Evolutionary conservation across 2,888 invertebrate genomes (phyloP).

Genomic region (Cartodere bifasciata): DNA sequence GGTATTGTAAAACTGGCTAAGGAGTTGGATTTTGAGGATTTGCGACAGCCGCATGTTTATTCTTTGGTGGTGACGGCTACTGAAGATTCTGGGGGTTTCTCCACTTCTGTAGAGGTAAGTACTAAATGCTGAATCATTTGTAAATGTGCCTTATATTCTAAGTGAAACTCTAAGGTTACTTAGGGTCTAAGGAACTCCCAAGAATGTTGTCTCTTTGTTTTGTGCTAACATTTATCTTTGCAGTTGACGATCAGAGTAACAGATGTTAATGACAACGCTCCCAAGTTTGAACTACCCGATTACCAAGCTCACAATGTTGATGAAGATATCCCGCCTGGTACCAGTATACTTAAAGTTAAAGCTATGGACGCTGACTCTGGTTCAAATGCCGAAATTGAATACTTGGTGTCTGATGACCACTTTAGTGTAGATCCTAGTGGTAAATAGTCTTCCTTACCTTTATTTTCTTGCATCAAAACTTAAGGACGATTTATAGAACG

Average conservation of each 20-base stretch:
- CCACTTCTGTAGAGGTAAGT: conserved; percentile 81
- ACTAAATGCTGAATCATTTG: no score
- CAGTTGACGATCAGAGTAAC: conserved; percentile 87
- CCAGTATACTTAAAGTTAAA: conserved; percentile 86
- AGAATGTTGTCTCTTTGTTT: conserved; percentile 1
- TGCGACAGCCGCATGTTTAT: conserved; percentile 87
- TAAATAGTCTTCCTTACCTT: no score
- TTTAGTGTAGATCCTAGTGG: conserved; percentile 90
- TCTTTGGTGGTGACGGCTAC: conserved; percentile 87
- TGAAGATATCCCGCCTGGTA: conserved; percentile 85
- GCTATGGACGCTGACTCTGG: conserved; percentile 94
- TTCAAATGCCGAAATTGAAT: conserved; percentile 88
- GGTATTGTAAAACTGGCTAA: conserved; percentile 93
- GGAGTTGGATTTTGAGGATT: conserved; percentile 93
- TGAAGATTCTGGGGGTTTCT: conserved; percentile 95
- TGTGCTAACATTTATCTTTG: conserved; percentile 25
- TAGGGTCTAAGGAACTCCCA: neutral
- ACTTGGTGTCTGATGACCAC: conserved; percentile 83
- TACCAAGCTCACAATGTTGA: conserved; percentile 95
- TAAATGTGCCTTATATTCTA: no score
- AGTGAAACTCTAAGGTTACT: neutral
- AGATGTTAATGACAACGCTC: conserved; percentile 96
- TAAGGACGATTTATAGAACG: no score
- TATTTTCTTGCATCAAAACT: no score
- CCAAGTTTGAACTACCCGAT: conserved; percentile 90